A percentile compares a stretch with the other conserved stretches of the same genome.
Evolutionary conservation across 2,797 vertebrate genomes (phyloP).

Genomic region (Ctenopoma multispine): DNA sequence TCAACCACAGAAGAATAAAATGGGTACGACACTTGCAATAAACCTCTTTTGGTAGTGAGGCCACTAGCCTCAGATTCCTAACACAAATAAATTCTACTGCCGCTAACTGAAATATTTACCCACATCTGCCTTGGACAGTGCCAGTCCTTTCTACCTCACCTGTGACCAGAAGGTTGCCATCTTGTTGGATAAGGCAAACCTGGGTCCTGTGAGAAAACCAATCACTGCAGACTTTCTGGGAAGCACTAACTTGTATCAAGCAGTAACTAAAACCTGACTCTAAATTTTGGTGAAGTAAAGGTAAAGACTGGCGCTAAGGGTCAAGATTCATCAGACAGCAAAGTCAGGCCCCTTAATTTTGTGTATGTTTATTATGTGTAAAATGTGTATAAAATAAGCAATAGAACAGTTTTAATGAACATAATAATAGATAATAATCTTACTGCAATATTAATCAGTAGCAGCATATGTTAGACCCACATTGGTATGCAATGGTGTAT

Average conservation of each 20-base stretch:
- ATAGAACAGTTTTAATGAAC: too few relatives aligned
- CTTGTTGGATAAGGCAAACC: too few relatives aligned
- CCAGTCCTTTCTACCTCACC: background rate
- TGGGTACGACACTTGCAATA: background rate
- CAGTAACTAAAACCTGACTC: background rate
- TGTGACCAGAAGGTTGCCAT: background rate
- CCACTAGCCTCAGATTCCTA: background rate
- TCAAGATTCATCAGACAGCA: too few relatives aligned
- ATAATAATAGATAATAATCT: too few relatives aligned
- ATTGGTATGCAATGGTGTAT: background rate
- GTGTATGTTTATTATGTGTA: too few relatives aligned
- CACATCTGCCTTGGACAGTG: background rate
- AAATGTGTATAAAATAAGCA: too few relatives aligned
- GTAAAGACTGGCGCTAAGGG: background rate
- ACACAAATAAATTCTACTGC: background rate
- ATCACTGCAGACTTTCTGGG: constrained; percentile 2
- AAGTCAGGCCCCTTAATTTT: too few relatives aligned
- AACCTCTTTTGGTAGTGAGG: background rate
- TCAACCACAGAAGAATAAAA: constrained; percentile 22
- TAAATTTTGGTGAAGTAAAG: background rate
- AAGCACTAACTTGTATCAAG: too few relatives aligned
- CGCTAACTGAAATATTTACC: background rate
- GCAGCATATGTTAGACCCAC: too few relatives aligned
- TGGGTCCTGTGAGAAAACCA: background rate
- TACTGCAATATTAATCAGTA: too few relatives aligned